These are phyloP conservation scores for Diarsia rubi DNA, from an alignment of 2,888 invertebrate species.

Conservation along the genomic window DNA sequence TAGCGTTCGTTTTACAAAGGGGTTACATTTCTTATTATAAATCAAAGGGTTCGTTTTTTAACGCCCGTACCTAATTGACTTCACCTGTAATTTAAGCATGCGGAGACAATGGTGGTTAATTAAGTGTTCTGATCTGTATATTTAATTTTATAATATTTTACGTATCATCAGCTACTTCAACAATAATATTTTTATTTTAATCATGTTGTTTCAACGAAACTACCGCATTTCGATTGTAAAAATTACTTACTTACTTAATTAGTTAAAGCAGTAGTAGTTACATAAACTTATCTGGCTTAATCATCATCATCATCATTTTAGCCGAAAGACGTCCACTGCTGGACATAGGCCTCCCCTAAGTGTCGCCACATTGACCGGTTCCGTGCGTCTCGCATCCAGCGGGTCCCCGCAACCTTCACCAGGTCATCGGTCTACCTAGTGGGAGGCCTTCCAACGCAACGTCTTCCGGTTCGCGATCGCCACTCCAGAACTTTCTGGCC, in stretches of 20 bases:
- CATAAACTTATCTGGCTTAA: neutral
- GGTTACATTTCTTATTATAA: conserved; percentile 6
- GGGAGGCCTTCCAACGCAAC: too few species aligned
- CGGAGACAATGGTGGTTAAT: neutral
- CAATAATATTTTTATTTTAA: neutral
- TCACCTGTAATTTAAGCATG: conserved; percentile 13
- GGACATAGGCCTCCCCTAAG: too few species aligned
- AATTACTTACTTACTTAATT: too few species aligned
- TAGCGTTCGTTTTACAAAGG: conserved; percentile 7
- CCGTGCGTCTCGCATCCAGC: too few species aligned
- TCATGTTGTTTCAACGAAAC: neutral
- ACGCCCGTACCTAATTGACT: conserved; percentile 3
- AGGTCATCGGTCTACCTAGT: too few species aligned
- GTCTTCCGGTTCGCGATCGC: too few species aligned
- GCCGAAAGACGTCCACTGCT: too few species aligned
- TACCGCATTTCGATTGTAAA: neutral
- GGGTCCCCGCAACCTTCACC: too few species aligned
- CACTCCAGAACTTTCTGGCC: too few species aligned
- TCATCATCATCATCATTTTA: too few species aligned
- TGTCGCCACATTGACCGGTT: too few species aligned
- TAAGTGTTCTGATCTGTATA: neutral
- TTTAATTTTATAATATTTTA: neutral
- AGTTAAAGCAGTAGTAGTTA: neutral
- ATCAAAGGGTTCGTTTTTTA: conserved; percentile 18
- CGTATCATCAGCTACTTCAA: conserved; percentile 6